Evolutionary conservation across 1,140 invertebrate genomes (phyloP), one percentile per base, ranked within the genome.

Genomic region (Drosophila pseudoobscura): DNA sequence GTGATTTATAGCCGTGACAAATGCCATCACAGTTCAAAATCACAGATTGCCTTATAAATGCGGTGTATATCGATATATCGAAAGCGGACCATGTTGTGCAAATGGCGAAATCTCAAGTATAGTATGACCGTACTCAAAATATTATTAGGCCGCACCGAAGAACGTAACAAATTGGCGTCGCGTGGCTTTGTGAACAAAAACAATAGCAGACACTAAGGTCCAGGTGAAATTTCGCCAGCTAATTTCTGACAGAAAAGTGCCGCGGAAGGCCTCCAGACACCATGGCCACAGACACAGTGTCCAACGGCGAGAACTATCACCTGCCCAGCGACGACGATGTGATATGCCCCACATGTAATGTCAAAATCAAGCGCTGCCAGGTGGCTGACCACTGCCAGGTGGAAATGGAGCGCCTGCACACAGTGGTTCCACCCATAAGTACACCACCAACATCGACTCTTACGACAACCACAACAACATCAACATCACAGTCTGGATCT

Each of bases 321-420:
- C 93, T 88, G 6, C 35, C 58, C 15, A 43, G 56, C 94, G 22
- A 88, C 39, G 84, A 90, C 46, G 94, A 87, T 47, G 80, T 89
- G 15, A 75, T 90, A 22, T 97, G 96, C 92, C 96, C 96, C 13
- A 95, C 96, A 6, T 97, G 96, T 92, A 95, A 96, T 52, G 93
- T 95, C 9, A 96, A 96, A 22, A 92, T 97, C 31, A 93, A 95
- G 63, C 92, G 94, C 4, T 94, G 94, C 22, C 96, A 97, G 89
- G 90, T 96, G 26, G 95, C 96, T 75, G 92, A 94, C 45, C 96
- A 97, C 90, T 95, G 96, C 62, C 92, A 94, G 9, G 92, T 95
- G 53, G 96, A 97, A 91, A 91, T 97, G 68, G 96, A 97, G 64
- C 94, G 95, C 75, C 92, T 97, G 29, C 94, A 94, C 73, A 95